Evolutionary conservation across 2,797 vertebrate genomes (phyloP).

Genomic region (Rhinoraja longicauda): DNA sequence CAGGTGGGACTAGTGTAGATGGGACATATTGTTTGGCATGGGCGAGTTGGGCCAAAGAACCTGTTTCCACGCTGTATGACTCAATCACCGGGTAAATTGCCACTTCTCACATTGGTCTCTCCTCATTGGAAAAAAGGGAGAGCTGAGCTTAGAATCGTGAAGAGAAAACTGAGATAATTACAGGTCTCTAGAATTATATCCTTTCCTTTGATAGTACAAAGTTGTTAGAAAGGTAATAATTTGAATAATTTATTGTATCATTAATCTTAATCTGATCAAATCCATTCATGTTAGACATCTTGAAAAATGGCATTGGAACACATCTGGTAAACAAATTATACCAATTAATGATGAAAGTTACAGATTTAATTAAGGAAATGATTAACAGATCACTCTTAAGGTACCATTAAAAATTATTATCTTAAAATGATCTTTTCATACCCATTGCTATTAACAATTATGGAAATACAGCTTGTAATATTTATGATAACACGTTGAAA

Average conservation of each 20-base stretch:
- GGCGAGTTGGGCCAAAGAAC: too few relatives aligned
- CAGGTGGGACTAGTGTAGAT: too few relatives aligned
- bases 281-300: background rate
- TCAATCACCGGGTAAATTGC: background rate
- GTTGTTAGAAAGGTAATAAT: background rate
- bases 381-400: background rate
- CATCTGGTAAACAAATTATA: background rate
- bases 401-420: background rate
- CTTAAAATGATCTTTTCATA: background rate
- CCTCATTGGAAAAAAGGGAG: background rate
- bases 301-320: background rate
- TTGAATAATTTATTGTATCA: background rate
- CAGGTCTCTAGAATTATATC: background rate
- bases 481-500: background rate
- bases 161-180: background rate
- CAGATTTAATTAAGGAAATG: background rate
- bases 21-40: too few relatives aligned
- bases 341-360: background rate
- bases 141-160: background rate
- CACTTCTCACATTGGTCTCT: background rate
- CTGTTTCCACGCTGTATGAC: too few relatives aligned
- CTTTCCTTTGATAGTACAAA: background rate
- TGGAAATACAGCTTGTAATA: background rate
- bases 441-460: background rate
- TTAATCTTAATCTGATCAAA: conserved; percentile 10